These are phyloP conservation scores for Drosophila santomea DNA, from an alignment of 1,140 invertebrate species.

Conservation along the genomic window DNA sequence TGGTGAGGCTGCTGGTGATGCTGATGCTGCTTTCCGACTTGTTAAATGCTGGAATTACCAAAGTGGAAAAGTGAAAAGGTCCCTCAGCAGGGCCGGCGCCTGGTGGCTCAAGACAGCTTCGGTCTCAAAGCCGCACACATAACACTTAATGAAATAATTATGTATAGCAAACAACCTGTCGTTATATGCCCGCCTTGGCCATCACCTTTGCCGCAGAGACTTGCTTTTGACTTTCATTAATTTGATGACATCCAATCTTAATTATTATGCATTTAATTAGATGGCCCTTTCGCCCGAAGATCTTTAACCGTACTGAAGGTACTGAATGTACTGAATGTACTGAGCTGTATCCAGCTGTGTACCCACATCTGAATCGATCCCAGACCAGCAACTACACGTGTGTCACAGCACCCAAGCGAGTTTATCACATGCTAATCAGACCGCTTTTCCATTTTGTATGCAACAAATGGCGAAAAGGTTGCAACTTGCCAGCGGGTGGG, in stretches of 20 bases:
- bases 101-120: slow-evolving; percentile 26
- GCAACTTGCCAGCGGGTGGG: slow-evolving; percentile 35
- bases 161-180: slow-evolving; percentile 67
- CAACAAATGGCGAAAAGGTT: slow-evolving; percentile 57
- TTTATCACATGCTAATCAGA: slow-evolving; percentile 65
- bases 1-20: slow-evolving; percentile 25
- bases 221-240: slow-evolving; percentile 74
- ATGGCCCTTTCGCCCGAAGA: slow-evolving; percentile 3
- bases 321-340: too few relatives aligned
- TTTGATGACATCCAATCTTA: slow-evolving; percentile 61
- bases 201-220: slow-evolving; percentile 40
- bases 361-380: slow-evolving; percentile 1
- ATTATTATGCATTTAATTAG: slow-evolving; percentile 50
- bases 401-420: slow-evolving; percentile 38
- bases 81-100: slow-evolving; percentile 17
- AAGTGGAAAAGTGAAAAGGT: slow-evolving; percentile 72
- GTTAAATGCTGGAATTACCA: slow-evolving; percentile 72
- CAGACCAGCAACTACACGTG: not conserved
- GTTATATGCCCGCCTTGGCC: slow-evolving; percentile 58
- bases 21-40: slow-evolving; percentile 46
- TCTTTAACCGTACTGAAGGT: too few relatives aligned
- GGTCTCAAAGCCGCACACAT: slow-evolving; percentile 32
- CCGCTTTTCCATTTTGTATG: slow-evolving; percentile 60
- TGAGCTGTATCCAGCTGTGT: not conserved
- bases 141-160: slow-evolving; percentile 81